Evolutionary conservation across 2,113 vertebrate genomes (phyloP).

Genomic region (Oryzias celebensis): DNA sequence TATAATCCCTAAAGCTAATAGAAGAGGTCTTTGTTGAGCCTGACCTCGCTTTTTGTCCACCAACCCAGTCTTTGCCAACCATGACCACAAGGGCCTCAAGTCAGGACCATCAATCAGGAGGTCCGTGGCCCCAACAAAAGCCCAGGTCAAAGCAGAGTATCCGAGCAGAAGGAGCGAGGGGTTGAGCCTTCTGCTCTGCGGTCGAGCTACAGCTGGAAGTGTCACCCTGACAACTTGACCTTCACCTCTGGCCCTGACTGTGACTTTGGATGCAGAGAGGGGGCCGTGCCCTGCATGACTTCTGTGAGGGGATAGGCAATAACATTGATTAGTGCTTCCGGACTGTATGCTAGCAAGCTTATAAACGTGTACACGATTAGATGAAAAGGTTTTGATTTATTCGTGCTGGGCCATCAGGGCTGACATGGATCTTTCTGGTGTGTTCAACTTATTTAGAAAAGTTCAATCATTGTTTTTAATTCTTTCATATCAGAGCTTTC

Average conservation of each 20-base stretch:
- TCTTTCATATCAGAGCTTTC: no score
- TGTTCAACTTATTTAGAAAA: no score
- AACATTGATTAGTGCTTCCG: slow-evolving; percentile 72
- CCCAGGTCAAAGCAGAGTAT: slow-evolving; percentile 59
- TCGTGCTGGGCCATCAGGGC: no score
- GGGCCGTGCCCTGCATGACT: slow-evolving; percentile 37
- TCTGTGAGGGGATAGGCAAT: slow-evolving; percentile 61
- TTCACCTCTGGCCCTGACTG: slow-evolving; percentile 61
- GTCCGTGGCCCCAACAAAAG: slow-evolving; percentile 52
- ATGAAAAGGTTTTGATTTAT: slow-evolving; percentile 2
- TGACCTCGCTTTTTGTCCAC: slow-evolving; percentile 34
- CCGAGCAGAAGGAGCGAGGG: slow-evolving; percentile 61
- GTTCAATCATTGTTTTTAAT: no score
- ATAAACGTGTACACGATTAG: not conserved
- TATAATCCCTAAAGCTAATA: slow-evolving; percentile 46
- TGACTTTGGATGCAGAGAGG: slow-evolving; percentile 41
- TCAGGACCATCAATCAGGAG: slow-evolving; percentile 58
- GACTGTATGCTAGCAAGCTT: slow-evolving; percentile 8
- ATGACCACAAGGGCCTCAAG: slow-evolving; percentile 56
- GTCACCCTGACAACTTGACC: slow-evolving; percentile 72
- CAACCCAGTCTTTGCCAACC: slow-evolving; percentile 50
- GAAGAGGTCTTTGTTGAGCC: slow-evolving; percentile 62
- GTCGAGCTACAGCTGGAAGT: slow-evolving; percentile 70
- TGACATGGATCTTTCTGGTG: no score
- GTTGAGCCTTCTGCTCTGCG: slow-evolving; percentile 62